Conservation (phyloP, 1,140 invertebrate species). For the Lutraria rhynchaena region DNA sequence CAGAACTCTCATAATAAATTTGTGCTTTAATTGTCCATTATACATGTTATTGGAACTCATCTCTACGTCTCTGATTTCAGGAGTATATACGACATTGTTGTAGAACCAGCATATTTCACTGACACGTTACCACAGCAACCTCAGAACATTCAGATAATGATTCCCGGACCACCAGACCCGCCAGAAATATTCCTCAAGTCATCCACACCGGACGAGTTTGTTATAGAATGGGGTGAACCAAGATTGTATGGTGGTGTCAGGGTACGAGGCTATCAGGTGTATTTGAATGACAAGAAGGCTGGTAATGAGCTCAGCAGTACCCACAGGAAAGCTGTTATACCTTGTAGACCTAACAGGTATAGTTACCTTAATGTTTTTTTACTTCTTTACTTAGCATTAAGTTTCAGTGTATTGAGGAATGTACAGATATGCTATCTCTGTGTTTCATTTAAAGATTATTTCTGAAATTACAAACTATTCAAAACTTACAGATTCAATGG, state of each 20-base stretch:
- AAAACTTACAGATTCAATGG: no score
- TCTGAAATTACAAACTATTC: no score
- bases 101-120: conserved; percentile 77
- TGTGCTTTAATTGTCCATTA: no score
- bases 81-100: conserved; percentile 76
- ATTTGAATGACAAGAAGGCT: conserved; percentile 81
- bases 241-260: conserved; percentile 77
- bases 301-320: conserved; percentile 78
- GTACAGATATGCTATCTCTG: no score
- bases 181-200: conserved; percentile 80
- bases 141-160: conserved; percentile 78
- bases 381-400: no score
- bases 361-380: background rate
- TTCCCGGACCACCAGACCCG: conserved; percentile 80
- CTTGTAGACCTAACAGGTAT: conserved; percentile 80
- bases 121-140: conserved; percentile 70
- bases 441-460: no score
- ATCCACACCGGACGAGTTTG: conserved; percentile 77
- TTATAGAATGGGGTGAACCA: conserved; percentile 81
- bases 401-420: no score
- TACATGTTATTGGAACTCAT: no score
- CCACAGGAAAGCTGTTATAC: conserved; percentile 80
- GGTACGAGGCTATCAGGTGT: conserved; percentile 81
- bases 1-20: no score
- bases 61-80: conserved; percentile 65